These are phyloP conservation scores for Ectemnius cavifrons DNA, from an alignment of 2,888 invertebrate genomes.

Conservation along the genomic window DNA sequence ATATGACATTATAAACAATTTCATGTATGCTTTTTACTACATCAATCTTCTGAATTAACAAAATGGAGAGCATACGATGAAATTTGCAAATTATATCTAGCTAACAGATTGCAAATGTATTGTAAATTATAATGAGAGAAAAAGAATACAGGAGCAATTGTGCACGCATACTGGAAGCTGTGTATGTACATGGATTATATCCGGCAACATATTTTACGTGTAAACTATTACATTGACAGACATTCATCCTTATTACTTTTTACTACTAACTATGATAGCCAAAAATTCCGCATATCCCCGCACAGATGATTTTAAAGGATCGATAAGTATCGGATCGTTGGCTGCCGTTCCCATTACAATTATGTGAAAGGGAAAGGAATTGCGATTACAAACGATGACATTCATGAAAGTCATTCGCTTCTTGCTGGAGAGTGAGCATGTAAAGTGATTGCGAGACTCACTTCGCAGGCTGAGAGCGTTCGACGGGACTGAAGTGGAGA, in stretches of 20 bases:
- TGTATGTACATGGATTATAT: constrained; percentile 18
- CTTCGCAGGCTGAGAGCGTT: neutral
- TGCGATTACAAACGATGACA: constrained; percentile 21
- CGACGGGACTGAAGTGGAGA: neutral
- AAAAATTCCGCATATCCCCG: neutral
- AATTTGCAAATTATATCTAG: constrained; percentile 21
- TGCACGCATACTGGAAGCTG: constrained; percentile 19
- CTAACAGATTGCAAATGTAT: constrained; percentile 23
- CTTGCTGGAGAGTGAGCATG: neutral
- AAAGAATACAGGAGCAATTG: constrained; percentile 21
- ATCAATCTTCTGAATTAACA: constrained; percentile 12
- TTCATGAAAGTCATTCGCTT: constrained; percentile 10
- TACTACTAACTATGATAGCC: constrained; percentile 1
- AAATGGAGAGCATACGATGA: constrained; percentile 17
- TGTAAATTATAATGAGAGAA: constrained; percentile 18
- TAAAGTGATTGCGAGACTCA: neutral
- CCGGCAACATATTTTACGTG: constrained; percentile 18
- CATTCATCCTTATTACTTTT: neutral
- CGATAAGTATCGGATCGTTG: neutral
- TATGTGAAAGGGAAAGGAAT: neutral
- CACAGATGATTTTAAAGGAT: no score
- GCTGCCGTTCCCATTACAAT: neutral
- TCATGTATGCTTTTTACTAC: neutral
- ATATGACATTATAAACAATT: neutral
- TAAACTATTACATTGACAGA: constrained; percentile 16